These are phyloP conservation scores for Pammene fasciana DNA, from an alignment of 2,888 invertebrate species.

Conservation along the genomic window DNA sequence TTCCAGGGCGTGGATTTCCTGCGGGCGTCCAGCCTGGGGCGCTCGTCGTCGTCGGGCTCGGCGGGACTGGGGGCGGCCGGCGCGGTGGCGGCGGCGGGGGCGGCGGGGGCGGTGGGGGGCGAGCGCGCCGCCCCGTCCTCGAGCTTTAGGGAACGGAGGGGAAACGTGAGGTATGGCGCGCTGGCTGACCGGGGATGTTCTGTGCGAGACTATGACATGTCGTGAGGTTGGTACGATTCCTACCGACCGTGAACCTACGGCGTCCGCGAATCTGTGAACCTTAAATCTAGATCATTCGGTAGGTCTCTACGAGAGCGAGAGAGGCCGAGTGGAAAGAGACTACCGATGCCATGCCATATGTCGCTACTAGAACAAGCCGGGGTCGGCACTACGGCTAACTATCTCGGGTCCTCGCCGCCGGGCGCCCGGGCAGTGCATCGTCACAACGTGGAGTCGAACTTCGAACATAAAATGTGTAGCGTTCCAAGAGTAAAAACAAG, in stretches of 20 bases:
- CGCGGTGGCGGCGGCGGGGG: conserved; percentile 49
- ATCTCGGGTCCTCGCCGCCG: conserved; percentile 18
- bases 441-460: no score
- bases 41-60: conserved; percentile 57
- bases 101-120: no score
- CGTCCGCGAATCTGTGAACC: conserved; percentile 35
- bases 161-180: conserved; percentile 67
- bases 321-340: conserved; percentile 65
- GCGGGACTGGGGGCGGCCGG: conserved; percentile 44
- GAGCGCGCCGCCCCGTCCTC: conserved; percentile 58
- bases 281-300: conserved; percentile 32
- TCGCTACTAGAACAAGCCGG: conserved; percentile 68
- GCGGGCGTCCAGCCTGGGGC: conserved; percentile 74
- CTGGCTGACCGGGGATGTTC: conserved; percentile 39
- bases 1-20: conserved; percentile 89
- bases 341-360: conserved; percentile 74
- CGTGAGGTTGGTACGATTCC: conserved; percentile 21
- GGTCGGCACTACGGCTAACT: conserved; percentile 58
- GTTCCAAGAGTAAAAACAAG: no score
- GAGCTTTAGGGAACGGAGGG: conserved; percentile 65
- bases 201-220: conserved; percentile 33
- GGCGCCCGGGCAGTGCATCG: conserved; percentile 39
- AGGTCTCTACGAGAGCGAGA: conserved; percentile 44
- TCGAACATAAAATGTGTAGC: no score
- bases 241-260: conserved; percentile 12